Evolutionary conservation across 2,888 invertebrate genomes (phyloP), one percentile per base, ranked within the genome.

Genomic region (Melinopterus prodromus): DNA sequence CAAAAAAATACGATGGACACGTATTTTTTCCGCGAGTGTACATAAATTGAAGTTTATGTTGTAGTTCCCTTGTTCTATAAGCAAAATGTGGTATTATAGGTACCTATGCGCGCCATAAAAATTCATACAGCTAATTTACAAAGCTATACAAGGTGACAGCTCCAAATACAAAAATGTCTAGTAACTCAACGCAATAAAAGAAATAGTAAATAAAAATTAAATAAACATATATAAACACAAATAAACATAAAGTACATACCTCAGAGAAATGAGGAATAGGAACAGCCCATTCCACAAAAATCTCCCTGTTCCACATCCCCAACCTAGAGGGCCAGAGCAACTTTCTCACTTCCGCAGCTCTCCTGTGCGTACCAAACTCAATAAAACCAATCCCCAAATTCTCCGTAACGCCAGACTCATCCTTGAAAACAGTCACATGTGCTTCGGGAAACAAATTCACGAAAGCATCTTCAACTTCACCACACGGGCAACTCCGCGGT

Each of bases 231-330:
- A n/a, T n/a, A n/a, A n/a, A n/a, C n/a, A n/a, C n/a, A 26, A 26
- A 26, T 26, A 26, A 26, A 26, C 26, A 26, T 26, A 26, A n/a
- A 26, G 26, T 26, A 12, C 53, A 53, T 53, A 53, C 53, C 53
- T 53, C 53, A 9, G 53, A 7, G 53, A 53, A 53, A 53, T 53
- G 53, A 9, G 92, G 94, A 86, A 96, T 94, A 0, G 96, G 96
- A 86, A 95, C 95, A 0, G 97, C 97, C 97, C 97, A 97, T 87
- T 97, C 97, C 0, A 97, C 95, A 80, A 92, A 92, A 71, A 96
- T 91, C 71, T 93, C 90, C 85, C 93, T 91, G 93, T 94, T 90
- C 94, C 95, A 95, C 69, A 95, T 89, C 82, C 90, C 90, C 16
- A 93, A 90, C 84, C 91, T 91, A 0, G 93, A 93, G 0, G 93